These are phyloP conservation scores for Calliopum simillimum DNA, from an alignment of 2,888 invertebrate genomes.

Conservation along the genomic window DNA sequence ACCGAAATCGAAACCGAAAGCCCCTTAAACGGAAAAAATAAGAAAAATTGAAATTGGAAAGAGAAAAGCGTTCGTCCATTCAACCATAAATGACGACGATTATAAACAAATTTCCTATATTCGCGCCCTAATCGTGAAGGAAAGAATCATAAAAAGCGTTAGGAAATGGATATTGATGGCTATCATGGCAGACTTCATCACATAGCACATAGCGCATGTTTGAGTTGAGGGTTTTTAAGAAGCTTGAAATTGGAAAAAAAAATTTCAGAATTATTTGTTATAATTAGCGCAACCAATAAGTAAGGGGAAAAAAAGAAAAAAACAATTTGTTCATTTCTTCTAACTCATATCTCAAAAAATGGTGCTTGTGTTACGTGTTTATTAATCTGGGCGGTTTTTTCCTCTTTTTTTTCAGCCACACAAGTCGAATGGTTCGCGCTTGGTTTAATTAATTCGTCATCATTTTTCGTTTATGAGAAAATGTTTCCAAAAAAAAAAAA, in stretches of 20 bases:
- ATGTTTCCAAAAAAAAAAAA: no score
- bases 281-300: slow-evolving; percentile 44
- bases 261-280: slow-evolving; percentile 36
- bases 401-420: slow-evolving; percentile 17
- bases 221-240: slow-evolving; percentile 1
- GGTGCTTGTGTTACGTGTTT: neutral
- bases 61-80: slow-evolving; percentile 14
- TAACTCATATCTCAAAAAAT: neutral
- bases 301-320: no score
- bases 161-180: slow-evolving; percentile 26
- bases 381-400: slow-evolving; percentile 23
- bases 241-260: slow-evolving; percentile 32
- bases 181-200: neutral
- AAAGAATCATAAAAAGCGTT: slow-evolving; percentile 26
- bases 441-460: slow-evolving; percentile 54
- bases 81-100: slow-evolving; percentile 43
- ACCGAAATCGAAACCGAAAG: slow-evolving; percentile 1
- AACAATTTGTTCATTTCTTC: neutral
- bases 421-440: slow-evolving; percentile 20
- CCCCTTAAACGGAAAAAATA: neutral
- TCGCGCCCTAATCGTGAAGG: slow-evolving; percentile 7
- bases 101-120: slow-evolving; percentile 49
- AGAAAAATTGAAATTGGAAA: slow-evolving; percentile 13
- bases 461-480: slow-evolving; percentile 19
- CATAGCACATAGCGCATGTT: neutral